Conservation (phyloP, 1,140 invertebrate species). For the Pogonomyrmex barbatus region DNA sequence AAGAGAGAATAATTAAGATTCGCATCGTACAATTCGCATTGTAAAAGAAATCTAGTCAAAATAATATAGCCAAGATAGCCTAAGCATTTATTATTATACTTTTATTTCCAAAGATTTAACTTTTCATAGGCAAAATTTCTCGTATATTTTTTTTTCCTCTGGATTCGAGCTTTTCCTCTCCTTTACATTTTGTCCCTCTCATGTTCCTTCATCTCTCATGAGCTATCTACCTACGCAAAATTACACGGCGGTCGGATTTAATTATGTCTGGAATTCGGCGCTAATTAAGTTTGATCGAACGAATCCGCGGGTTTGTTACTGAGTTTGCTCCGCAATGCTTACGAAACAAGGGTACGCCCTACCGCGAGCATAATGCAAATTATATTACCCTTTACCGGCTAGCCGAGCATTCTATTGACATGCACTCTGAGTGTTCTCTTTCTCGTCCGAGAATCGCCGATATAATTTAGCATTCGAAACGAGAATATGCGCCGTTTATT, state of each 20-base stretch:
- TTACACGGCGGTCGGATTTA: constrained; percentile 82
- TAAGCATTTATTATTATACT: background rate
- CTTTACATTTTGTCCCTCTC: constrained; percentile 50
- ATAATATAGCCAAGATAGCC: background rate
- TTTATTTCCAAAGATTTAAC: background rate
- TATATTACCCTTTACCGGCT: constrained; percentile 78
- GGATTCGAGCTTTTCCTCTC: constrained; percentile 18
- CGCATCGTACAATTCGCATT: background rate
- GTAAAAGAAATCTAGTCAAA: background rate
- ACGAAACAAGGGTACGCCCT: constrained; percentile 81
- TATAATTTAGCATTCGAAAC: constrained; percentile 5
- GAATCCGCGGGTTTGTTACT: constrained; percentile 83
- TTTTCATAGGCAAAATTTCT: constrained; percentile 32
- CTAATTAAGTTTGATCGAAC: constrained; percentile 86
- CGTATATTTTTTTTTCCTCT: constrained; percentile 30
- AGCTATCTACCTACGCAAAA: constrained; percentile 68
- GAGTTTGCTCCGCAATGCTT: constrained; percentile 82
- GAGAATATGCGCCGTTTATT: constrained; percentile 12
- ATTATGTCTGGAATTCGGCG: constrained; percentile 84
- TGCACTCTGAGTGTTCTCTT: constrained; percentile 61
- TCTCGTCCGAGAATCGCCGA: constrained; percentile 3
- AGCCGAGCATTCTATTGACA: constrained; percentile 69
- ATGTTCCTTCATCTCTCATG: constrained; percentile 32
- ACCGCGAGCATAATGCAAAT: constrained; percentile 80
- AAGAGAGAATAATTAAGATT: constrained; percentile 2